A percentile compares a stretch with the other conserved stretches of the same genome.
Evolutionary conservation across 2,797 vertebrate genomes (phyloP).

Genomic region (Psittacula echo): DNA sequence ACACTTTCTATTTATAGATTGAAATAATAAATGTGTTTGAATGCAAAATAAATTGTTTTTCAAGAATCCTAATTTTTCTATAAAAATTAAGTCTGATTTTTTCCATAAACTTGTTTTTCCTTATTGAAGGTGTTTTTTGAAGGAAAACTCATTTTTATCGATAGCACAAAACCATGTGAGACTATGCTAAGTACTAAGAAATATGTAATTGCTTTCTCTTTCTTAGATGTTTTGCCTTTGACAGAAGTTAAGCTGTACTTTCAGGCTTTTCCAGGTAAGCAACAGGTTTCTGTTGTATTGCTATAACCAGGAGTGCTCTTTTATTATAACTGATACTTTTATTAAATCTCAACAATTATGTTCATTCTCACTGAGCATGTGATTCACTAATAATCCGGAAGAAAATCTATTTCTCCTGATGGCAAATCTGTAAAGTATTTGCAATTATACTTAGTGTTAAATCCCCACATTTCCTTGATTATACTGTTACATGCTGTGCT

Average conservation of each 20-base stretch:
- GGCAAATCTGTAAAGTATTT: background rate
- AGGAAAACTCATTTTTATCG: background rate
- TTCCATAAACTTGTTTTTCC: background rate
- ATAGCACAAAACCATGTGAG: background rate
- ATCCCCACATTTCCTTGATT: background rate
- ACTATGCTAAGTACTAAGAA: background rate
- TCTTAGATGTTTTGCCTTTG: background rate
- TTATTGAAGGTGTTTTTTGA: background rate
- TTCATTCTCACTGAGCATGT: background rate
- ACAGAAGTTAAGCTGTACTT: background rate
- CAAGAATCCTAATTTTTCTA: background rate
- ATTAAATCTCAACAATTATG: background rate
- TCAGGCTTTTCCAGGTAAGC: background rate
- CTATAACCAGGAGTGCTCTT: background rate
- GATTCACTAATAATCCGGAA: background rate
- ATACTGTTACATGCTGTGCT: background rate
- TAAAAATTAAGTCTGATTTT: background rate
- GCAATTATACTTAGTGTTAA: background rate
- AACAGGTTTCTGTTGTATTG: background rate
- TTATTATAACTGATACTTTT: background rate
- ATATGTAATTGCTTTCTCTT: background rate
- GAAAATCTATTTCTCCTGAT: background rate
- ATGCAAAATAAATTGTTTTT: background rate
- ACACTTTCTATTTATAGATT: background rate
- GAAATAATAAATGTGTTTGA: background rate